Evolutionary conservation across 2,113 vertebrate species (phyloP), one percentile per base, ranked within the genome.

Genomic region (Edolisoma coerulescens): DNA sequence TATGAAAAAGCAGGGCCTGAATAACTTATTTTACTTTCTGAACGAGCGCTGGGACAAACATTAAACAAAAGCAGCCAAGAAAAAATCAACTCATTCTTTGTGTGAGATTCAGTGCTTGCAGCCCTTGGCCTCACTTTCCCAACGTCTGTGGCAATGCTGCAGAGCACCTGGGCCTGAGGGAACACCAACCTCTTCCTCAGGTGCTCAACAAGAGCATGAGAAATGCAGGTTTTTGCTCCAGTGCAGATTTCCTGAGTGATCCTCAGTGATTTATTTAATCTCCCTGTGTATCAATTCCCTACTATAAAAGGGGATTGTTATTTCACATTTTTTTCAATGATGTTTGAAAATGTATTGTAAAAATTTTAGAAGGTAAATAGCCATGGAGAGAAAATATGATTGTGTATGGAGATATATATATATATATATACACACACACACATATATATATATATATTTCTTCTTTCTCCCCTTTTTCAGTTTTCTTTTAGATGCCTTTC

Each of bases 11-110:
- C 86, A 61, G 45, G 37, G 68, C 50, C 90, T 93, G 93, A 95
- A 96, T 97, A 95, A 95, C 90, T 89, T 95, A 95, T 91, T 97
- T 97, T 64, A 76, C 81, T 87, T 95, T 94, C 86, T 90, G 65
- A 75, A 91, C 59, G 74, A 87, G 69, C 88, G 71, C 20, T 75
- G 80, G 73, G 89, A 93, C 84, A 92, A 94, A 81, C 80, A 76
- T 71, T 57, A 94, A 96, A 77, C 47, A 86, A 93, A 95, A 35
- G 11, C 17, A 60, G 50, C 10, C 7, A 27, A 67, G 83, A 41
- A 78, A 68, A 47, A 37, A 16, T 8, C 59, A 77, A 21, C 47
- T 15, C 7, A 16, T 84, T 84, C 60, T 92, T 71, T 84, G 56
- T 70, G 83, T 8, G 45, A 45, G 2, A 0, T 32, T 75, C 61